phyloP scores from a whole-genome alignment of 2,113 vertebrate species.

The Cheirogaleus medius region DNA sequence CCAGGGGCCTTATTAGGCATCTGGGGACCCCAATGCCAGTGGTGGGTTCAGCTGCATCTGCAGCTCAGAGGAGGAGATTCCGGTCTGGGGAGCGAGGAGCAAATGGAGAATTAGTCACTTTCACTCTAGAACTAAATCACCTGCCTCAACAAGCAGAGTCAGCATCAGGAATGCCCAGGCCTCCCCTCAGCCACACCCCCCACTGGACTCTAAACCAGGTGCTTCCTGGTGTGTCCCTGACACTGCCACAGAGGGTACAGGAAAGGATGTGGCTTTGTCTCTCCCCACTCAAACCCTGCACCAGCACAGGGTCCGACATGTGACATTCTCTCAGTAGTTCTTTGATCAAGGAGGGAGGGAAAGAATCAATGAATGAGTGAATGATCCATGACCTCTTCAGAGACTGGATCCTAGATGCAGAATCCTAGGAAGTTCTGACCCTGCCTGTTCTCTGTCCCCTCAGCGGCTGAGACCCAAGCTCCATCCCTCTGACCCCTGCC shows the following conservation, averaged over 20 bases:
- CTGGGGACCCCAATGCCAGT: neutral
- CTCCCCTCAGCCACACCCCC: neutral
- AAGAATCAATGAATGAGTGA: neutral
- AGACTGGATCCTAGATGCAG: neutral
- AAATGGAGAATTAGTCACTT: neutral
- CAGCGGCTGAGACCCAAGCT: neutral
- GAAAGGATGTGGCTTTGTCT: neutral
- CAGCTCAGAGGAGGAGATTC: neutral
- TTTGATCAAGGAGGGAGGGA: neutral
- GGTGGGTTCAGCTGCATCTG: neutral
- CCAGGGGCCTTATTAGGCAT: accelerated
- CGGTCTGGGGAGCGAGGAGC: neutral
- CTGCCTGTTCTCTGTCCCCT: neutral
- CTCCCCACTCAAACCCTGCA: neutral
- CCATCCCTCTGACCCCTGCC: neutral
- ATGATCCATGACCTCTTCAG: neutral
- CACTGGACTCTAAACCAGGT: neutral
- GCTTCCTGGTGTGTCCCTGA: neutral
- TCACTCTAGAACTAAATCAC: neutral
- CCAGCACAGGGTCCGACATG: neutral
- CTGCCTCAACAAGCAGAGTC: neutral
- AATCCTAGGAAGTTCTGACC: neutral
- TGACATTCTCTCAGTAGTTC: neutral
- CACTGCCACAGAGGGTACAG: neutral
- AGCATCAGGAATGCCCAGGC: neutral